phyloP scores from a whole-genome alignment of 2,113 vertebrate species.

The Seriola dumerili region DNA sequence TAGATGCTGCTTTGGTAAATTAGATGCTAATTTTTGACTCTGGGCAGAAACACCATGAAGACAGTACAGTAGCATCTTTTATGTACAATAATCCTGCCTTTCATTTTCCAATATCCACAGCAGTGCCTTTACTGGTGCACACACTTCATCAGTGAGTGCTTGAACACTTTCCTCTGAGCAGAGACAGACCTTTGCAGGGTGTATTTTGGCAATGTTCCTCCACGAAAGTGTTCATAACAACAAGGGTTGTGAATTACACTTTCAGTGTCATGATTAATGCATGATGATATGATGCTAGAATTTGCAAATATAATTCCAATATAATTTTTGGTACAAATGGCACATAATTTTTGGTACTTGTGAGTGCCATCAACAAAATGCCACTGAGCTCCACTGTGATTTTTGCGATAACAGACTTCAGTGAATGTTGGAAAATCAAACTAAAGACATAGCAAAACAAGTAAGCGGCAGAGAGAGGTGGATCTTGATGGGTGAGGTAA shows the following conservation, averaged over 20 bases:
- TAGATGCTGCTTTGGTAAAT: constrained; percentile 43
- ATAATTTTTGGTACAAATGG: background rate
- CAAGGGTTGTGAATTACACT: background rate
- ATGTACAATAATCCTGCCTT: background rate
- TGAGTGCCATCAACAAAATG: background rate
- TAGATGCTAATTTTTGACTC: constrained; percentile 43
- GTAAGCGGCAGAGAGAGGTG: background rate
- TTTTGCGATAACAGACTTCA: background rate
- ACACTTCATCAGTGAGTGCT: background rate
- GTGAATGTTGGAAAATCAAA: background rate
- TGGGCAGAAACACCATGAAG: constrained; percentile 21
- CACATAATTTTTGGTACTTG: background rate
- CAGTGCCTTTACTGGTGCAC: background rate
- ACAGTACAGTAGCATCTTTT: background rate
- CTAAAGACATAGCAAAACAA: background rate
- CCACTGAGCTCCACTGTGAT: background rate
- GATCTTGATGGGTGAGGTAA: background rate
- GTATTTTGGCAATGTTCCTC: background rate
- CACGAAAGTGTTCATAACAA: background rate
- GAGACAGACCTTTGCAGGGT: background rate
- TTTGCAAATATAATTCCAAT: background rate
- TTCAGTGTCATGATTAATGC: background rate
- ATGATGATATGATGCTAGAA: background rate
- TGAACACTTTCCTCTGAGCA: background rate
- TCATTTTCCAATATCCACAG: background rate